Base-by-base conservation (phyloP, 2,113 vertebrate genomes). In the Argyrosomus japonicus region DNA sequence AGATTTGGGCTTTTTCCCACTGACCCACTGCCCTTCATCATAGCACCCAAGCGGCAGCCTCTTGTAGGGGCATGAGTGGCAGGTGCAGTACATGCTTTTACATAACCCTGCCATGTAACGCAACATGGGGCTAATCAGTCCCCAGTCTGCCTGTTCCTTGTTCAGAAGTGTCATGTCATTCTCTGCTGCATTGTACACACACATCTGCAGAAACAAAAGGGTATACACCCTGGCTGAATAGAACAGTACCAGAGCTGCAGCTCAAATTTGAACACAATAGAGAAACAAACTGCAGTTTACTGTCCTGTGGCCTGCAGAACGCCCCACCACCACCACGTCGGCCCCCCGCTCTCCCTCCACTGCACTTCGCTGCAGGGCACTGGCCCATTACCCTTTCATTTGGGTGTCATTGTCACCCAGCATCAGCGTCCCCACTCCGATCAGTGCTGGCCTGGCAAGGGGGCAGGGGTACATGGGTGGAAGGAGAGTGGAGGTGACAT, bases 361-460 rank as follows among this genome's bases (percentile, higher is more conserved):
- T 60, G 56, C 61, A 47, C 43, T 67, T 73, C 14, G 64, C 88
- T 81, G 75, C 82, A 71, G 88, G 82, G 79, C 73, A 43, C 54
- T 79, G 81, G 85, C 82, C 75, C 10, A 40, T 69, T 86, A 88
- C 87, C 91, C 91, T 80, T 90, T 89, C 77, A 75, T 91, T 78
- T 88, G 85, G 91, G 89, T 91, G 91, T 90, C 90, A 91, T 83
- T 94, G 93, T 95, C 93, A 95, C 89, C 81, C 57, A 77, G 83
- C 71, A 93, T 94, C 90, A 93, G 78, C 43, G 21, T 92, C 90
- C 74, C 72, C 64, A 32, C 70, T 88, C 62, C 1, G 67, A 87
- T 91, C 82, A 83, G 83, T 47, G 43, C 54, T 85, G 68, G 85
- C 83, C 76, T 83, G 78, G 89, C 64, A 45, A 74, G 86, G 80